Evolutionary conservation across 2,888 invertebrate genomes (phyloP).

Genomic region (Volucella inanis): DNA sequence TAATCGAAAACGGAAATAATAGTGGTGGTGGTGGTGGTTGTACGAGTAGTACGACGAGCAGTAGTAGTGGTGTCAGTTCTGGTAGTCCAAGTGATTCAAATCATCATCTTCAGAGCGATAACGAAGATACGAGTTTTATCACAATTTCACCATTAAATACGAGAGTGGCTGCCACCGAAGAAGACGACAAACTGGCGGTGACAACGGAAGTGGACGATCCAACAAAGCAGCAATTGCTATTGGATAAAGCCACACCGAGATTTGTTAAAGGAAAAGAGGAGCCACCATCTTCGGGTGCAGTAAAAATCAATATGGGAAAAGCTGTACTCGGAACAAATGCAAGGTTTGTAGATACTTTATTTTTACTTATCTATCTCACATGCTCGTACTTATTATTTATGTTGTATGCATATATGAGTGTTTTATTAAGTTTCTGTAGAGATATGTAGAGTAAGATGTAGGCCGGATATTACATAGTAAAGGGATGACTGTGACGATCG

Average conservation of each 20-base stretch:
- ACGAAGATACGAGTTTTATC: slow-evolving; percentile 32
- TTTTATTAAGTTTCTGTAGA: no score
- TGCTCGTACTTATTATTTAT: background rate
- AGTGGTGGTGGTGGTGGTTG: slow-evolving; percentile 5
- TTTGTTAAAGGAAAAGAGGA: slow-evolving; percentile 45
- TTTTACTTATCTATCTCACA: background rate
- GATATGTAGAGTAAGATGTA: no score
- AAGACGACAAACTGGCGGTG: slow-evolving; percentile 60
- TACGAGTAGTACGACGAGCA: slow-evolving; percentile 10
- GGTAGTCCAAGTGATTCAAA: slow-evolving; percentile 38
- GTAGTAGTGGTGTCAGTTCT: slow-evolving; percentile 17
- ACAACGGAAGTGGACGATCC: slow-evolving; percentile 70
- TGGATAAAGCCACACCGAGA: slow-evolving; percentile 54
- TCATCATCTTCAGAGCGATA: slow-evolving; percentile 52
- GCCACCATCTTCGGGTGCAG: slow-evolving; percentile 56
- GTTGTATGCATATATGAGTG: no score
- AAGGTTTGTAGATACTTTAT: slow-evolving; percentile 78
- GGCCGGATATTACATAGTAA: no score
- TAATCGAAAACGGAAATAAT: slow-evolving; percentile 69
- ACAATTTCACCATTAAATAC: slow-evolving; percentile 60
- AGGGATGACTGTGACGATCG: no score
- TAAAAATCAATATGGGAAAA: slow-evolving; percentile 79
- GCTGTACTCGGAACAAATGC: slow-evolving; percentile 79
- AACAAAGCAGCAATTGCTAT: slow-evolving; percentile 66
- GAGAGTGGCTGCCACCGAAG: slow-evolving; percentile 50